These are phyloP conservation scores for Rotaria magnacalcarata DNA, from an alignment of 2,888 invertebrate genomes.

Conservation along the genomic window DNA sequence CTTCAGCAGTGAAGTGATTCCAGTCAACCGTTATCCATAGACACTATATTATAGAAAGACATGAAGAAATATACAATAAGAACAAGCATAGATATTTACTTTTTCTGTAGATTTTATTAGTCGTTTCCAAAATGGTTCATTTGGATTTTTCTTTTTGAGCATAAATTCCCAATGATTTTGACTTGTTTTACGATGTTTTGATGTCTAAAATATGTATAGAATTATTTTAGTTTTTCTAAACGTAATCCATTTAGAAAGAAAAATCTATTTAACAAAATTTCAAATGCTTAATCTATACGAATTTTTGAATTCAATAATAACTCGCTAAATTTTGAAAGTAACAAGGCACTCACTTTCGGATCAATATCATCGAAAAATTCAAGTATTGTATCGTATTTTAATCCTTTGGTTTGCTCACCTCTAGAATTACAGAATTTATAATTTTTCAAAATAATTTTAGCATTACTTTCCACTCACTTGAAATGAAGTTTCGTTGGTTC, in stretches of 20 bases:
- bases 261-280: no score
- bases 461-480: neutral
- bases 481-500: conserved; percentile 36
- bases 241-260: no score
- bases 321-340: neutral
- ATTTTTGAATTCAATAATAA: no score
- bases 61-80: neutral
- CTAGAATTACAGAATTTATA: neutral
- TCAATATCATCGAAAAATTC: conserved; percentile 27
- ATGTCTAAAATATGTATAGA: neutral
- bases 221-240: no score
- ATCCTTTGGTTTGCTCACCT: neutral
- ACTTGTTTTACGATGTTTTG: neutral
- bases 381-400: neutral
- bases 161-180: conserved; percentile 35
- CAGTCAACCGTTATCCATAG: conserved; percentile 5
- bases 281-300: no score
- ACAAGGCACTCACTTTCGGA: neutral
- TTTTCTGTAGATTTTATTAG: conserved; percentile 18
- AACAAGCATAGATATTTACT: neutral
- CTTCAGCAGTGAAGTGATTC: neutral
- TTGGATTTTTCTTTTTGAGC: neutral
- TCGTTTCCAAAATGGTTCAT: neutral
- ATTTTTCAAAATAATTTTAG: no score
- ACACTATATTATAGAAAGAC: neutral